These are phyloP conservation scores for Sepioteuthis lessoniana DNA, from an alignment of 2,888 invertebrate genomes.

Conservation along the genomic window DNA sequence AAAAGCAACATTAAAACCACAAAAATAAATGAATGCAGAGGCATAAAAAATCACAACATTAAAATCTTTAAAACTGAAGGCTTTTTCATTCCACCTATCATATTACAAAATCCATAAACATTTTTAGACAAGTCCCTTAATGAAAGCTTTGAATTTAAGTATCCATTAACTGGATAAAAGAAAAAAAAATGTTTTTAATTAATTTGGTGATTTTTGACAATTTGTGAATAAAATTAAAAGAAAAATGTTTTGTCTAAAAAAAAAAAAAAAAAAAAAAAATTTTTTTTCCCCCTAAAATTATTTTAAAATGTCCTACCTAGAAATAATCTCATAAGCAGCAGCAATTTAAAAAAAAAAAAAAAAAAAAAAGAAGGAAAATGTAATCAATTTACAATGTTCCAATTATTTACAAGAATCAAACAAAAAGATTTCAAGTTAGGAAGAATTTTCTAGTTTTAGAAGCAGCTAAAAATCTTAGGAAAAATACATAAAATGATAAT, in stretches of 20 bases:
- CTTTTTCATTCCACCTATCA: background rate
- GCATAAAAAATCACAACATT: background rate
- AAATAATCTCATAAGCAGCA: background rate
- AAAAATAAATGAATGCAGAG: background rate
- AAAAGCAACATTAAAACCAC: background rate
- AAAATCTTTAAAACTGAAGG: background rate
- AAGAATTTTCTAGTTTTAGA: background rate
- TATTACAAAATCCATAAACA: background rate
- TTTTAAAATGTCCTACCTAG: background rate
- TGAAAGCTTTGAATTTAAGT: background rate
- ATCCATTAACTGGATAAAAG: background rate
- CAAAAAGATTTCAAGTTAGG: background rate
- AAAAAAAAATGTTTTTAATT: background rate
- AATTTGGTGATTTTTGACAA: background rate
- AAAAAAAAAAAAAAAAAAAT: too few species aligned
- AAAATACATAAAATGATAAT: background rate
- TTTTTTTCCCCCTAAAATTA: background rate
- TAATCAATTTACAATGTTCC: background rate
- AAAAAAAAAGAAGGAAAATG: background rate
- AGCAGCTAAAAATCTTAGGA: background rate
- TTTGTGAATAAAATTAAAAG: background rate
- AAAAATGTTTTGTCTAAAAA: background rate
- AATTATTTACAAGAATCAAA: background rate
- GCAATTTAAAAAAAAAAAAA: too few species aligned
- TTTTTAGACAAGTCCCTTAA: background rate